A percentile compares a stretch with the other conserved stretches of the same genome.
Conservation (phyloP, 2,797 vertebrate genomes). For the Crocodylus rhombifer region DNA sequence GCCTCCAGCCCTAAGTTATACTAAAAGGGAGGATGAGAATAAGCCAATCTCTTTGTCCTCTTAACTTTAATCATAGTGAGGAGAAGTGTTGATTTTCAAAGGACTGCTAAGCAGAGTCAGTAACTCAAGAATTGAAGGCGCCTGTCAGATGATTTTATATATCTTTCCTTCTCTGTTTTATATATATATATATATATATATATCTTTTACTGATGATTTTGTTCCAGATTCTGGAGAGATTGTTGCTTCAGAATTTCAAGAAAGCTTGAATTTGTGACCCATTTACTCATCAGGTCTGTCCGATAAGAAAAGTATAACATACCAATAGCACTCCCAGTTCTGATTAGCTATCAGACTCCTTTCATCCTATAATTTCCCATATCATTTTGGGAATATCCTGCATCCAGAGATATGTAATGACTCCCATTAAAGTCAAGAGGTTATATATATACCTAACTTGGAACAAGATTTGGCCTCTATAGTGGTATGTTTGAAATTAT, state of each 20-base stretch:
- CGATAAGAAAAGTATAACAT: background rate
- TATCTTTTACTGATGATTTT: background rate
- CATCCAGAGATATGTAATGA: background rate
- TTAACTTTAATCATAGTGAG: background rate
- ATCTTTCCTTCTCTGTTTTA: no score
- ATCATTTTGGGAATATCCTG: background rate
- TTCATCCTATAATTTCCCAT: background rate
- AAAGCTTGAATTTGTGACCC: background rate
- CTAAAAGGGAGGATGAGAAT: constrained; percentile 2
- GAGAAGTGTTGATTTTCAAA: constrained; percentile 19
- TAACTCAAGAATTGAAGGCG: background rate
- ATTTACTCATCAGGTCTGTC: background rate
- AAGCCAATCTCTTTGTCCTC: background rate
- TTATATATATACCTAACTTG: background rate
- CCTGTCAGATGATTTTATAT: background rate
- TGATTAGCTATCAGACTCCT: background rate
- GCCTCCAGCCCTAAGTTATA: background rate
- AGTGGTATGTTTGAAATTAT: background rate
- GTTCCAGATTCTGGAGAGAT: background rate
- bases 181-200: background rate
- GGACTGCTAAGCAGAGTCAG: background rate
- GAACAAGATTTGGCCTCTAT: background rate
- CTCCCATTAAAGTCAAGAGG: background rate
- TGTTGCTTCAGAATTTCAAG: constrained; percentile 10
- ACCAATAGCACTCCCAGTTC: background rate